Evolutionary conservation across 2,797 vertebrate species (phyloP), one percentile per base, ranked within the genome.

Genomic region (Protosalanx chinensis): DNA sequence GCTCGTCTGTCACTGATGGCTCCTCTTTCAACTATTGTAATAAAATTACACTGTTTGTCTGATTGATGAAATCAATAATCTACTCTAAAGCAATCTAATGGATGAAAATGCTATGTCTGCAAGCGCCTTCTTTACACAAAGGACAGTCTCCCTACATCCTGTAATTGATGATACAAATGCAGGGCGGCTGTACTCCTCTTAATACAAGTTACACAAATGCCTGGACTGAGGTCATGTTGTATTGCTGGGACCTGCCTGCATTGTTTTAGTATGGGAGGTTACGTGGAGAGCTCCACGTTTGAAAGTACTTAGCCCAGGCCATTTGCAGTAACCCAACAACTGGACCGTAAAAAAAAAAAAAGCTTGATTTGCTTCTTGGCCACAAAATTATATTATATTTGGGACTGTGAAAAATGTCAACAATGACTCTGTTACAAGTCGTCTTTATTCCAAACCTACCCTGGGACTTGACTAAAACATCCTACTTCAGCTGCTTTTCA

Each of bases 101-200:
- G 10, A 46, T 46, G 41, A 88, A 84, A 83, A 86, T 86, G 86
- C 84, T 85, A 83, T 71, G 78, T 88, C 82, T 87, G 84, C 84
- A 81, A 86, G 84, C 70, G 65, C 87, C 85, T 90, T 82, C 90
- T 91, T 90, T 91, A 90, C 90, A 93, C 91, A 86, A 90, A 76
- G 73, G 80, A 86, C 79, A 87, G 82, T 76, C 80, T 80, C 80
- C 78, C 79, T 64, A 79, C 77, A 86, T 84, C 76, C 83, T n/a
- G 53, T 76, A 46, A 92, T 93, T 81, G 81, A 91, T 93, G 91
- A 90, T 79, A 75, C 15, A 78, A 78, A 82, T 75, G 75, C 20
- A 75, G 82, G 87, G 88, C 70, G 74, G 83, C 80, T 76, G 86
- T 84, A 88, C 91, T 87, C 79, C 86, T 91, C 85, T 88, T 89